Base-by-base conservation (phyloP, 35 echinoderm and acorn worm species). In the Heliocidaris tuberculata region DNA sequence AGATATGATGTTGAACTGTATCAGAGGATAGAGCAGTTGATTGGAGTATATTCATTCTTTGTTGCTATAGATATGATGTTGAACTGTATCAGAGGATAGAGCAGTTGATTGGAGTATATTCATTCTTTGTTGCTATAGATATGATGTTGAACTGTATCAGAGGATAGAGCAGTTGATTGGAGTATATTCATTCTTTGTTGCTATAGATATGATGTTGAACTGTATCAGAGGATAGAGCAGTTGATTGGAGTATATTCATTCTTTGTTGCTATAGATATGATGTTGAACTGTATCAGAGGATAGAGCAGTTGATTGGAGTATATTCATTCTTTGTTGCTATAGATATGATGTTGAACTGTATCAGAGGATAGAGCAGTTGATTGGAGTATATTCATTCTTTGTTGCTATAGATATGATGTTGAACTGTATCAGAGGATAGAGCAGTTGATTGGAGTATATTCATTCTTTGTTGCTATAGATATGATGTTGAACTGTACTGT, bases 1-100 rank as follows among this genome's bases (percentile, higher is more conserved):
- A 99, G 98, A 90, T 99, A 99, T 85, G 98, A 99, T 94, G 98
- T 99, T 85, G 98, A 99, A 86, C 70, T 99, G 19, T 99, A 99
- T 50, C 98, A 99, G 93, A 96, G 98, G 86, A 99, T 99, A 47
- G 98, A 99, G 59, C 98, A 99, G 87, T 93, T 99, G 50, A 99
- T 99, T 78, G 98, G 94, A 9, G 19, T 60, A 19, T 60, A 19
- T 60, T n/a, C 27, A 19, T 78, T 78, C 65, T 78, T 78, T 21
- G 65, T 78, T 78, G 65, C 27, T 24, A n/a, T 86, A 99, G 98
- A 90, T 99, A 99, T 85, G 98, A 99, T 94, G 98, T 99, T 85
- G 98, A 99, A 86, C 70, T 99, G 19, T 99, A 99, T 50, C 98
- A 99, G 93, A 96, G 98, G 86, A 99, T 99, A 47, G 98, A 99